Evolutionary conservation across 2,888 invertebrate genomes (phyloP).

Genomic region (Calliscelio sp.): DNA sequence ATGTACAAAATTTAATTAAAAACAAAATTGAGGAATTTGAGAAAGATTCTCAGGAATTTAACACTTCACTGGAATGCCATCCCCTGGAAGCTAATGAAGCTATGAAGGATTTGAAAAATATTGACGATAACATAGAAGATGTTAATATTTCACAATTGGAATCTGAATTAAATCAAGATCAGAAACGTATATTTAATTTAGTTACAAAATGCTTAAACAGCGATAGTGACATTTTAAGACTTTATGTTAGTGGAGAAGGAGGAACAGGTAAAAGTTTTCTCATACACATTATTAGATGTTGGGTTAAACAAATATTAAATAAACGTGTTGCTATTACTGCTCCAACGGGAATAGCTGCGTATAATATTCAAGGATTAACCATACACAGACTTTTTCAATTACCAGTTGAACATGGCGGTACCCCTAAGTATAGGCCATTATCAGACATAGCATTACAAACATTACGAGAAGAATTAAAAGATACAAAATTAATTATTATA

Average conservation of each 20-base stretch:
- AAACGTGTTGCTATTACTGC: slow-evolving; percentile 78
- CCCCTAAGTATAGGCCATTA: not conserved
- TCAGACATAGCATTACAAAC: slow-evolving; percentile 13
- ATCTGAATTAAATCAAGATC: slow-evolving; percentile 57
- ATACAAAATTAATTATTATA: slow-evolving; percentile 72
- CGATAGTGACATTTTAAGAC: slow-evolving; percentile 52
- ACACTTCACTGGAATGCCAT: slow-evolving; percentile 30
- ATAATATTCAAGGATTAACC: slow-evolving; percentile 74
- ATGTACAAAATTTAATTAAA: slow-evolving; percentile 4
- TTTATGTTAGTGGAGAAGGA: slow-evolving; percentile 76
- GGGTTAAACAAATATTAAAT: slow-evolving; percentile 51
- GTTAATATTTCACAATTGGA: slow-evolving; percentile 60
- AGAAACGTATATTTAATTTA: slow-evolving; percentile 2
- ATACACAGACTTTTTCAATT: slow-evolving; percentile 76
- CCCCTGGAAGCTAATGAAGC: slow-evolving; percentile 44
- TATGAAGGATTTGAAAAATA: slow-evolving; percentile 21
- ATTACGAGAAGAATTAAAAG: slow-evolving; percentile 74
- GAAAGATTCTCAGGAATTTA: slow-evolving; percentile 14
- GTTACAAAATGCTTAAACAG: slow-evolving; percentile 54
- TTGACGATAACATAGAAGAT: not conserved
- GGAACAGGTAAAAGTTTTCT: slow-evolving; percentile 80
- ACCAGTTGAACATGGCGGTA: slow-evolving; percentile 62
- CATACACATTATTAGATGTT: slow-evolving; percentile 2
- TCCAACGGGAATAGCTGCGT: slow-evolving; percentile 81
- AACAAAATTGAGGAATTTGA: slow-evolving; percentile 29